A percentile compares a stretch with the other conserved stretches of the same genome.
Conservation (phyloP, 2,797 vertebrate genomes). For the Falco peregrinus region DNA sequence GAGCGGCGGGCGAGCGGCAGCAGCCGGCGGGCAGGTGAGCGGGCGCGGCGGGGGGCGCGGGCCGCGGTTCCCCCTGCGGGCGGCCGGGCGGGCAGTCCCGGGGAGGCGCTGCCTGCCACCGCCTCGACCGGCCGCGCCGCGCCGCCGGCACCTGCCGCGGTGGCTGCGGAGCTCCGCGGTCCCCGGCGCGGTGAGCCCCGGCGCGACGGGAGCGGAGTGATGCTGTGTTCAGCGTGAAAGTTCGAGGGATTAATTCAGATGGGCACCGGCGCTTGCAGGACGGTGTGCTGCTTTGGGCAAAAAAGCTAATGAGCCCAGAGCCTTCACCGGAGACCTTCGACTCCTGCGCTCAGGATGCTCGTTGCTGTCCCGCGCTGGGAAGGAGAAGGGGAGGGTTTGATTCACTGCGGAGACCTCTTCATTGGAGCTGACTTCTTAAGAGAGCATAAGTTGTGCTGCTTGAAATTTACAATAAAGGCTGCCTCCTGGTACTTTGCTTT, state of each 20-base stretch:
- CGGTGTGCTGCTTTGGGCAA: not conserved
- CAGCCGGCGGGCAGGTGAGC: not conserved
- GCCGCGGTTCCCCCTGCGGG: not conserved
- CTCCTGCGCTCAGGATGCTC: not conserved
- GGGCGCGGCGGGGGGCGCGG: not conserved
- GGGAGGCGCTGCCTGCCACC: not conserved
- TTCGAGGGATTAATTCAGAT: not conserved
- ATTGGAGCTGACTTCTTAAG: not conserved
- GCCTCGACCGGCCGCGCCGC: not conserved
- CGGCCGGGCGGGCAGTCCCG: not conserved
- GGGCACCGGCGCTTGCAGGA: not conserved
- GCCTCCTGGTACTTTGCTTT: not conserved
- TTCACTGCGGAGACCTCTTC: not conserved
- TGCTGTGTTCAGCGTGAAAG: not conserved
- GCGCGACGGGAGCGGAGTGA: not conserved
- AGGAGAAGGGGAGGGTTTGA: not conserved
- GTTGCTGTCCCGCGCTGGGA: not conserved
- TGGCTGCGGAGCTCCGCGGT: not conserved
- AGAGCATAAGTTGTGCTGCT: not conserved
- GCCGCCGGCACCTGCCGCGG: not conserved
- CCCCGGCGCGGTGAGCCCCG: not conserved
- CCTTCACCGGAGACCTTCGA: not conserved
- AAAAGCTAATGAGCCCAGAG: not conserved
- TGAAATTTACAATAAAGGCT: not conserved
- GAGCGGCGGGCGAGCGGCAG: not conserved